Conservation (phyloP, 2,888 invertebrate species). For the Hetaerina titia region DNA sequence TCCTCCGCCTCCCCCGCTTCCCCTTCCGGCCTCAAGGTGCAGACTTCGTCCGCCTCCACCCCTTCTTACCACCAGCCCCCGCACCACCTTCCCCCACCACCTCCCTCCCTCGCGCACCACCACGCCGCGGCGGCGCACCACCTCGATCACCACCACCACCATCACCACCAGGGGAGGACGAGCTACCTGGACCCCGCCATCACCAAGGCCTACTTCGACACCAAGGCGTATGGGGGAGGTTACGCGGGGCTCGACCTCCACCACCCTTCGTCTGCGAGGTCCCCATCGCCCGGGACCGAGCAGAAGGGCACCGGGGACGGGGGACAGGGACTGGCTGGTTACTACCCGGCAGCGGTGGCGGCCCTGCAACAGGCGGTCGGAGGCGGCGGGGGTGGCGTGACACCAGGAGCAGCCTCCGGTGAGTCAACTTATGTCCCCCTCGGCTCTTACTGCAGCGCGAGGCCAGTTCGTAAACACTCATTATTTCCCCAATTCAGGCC, state of each 20-base stretch:
- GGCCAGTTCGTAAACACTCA: too few relatives aligned
- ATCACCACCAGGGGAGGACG: conserved; percentile 76
- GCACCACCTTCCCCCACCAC: conserved; percentile 79
- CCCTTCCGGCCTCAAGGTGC: conserved; percentile 45
- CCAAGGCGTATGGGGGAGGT: conserved; percentile 45
- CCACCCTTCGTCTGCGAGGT: conserved; percentile 23
- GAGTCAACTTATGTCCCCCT: not conserved
- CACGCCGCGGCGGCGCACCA: conserved; percentile 68
- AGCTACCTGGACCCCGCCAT: conserved; percentile 86
- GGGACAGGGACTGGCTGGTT: conserved; percentile 42
- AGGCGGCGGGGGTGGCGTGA: conserved; percentile 37
- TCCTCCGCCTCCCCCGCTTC: conserved; percentile 54
- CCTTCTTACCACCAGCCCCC: conserved; percentile 38
- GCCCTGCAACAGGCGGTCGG: conserved; percentile 60
- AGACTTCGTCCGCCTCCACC: conserved; percentile 36
- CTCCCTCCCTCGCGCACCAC: conserved; percentile 78
- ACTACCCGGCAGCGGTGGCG: conserved; percentile 57
- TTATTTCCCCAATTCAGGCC: too few relatives aligned
- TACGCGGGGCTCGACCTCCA: conserved; percentile 25
- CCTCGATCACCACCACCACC: conserved; percentile 10
- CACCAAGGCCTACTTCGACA: conserved; percentile 85
- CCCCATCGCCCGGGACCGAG: conserved; percentile 46
- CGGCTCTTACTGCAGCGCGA: too few relatives aligned
- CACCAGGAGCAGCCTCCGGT: conserved; percentile 39
- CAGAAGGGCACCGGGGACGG: conserved; percentile 40